Conservation (phyloP, 2,113 vertebrate genomes). For the Tachuris rubrigastra region DNA sequence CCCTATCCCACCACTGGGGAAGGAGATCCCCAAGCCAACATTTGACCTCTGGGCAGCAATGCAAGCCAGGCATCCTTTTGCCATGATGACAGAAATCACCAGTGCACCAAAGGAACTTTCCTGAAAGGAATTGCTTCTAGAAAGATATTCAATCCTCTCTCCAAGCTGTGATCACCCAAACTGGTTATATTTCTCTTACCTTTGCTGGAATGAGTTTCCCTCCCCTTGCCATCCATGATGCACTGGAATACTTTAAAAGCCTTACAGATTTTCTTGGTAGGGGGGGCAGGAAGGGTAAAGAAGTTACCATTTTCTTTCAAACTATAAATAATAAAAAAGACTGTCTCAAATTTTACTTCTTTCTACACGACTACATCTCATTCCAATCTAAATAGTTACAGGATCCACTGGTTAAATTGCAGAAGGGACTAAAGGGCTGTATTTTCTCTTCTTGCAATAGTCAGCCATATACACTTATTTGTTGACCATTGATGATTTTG, state of each 20-base stretch:
- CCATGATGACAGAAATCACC: slow-evolving; percentile 34
- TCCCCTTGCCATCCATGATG: not conserved
- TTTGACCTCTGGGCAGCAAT: slow-evolving; percentile 49
- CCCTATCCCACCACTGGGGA: not conserved
- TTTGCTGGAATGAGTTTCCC: not conserved
- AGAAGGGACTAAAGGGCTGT: not conserved
- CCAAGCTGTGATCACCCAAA: not conserved
- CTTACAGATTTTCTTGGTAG: rapidly evolving
- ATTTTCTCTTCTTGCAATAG: not conserved
- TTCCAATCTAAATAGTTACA: not conserved
- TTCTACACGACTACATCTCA: not conserved
- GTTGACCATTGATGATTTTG: slow-evolving; percentile 33
- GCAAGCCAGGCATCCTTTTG: slow-evolving; percentile 52
- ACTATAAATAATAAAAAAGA: not conserved
- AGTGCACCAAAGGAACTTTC: not conserved
- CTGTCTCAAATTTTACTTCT: not conserved
- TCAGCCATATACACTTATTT: not conserved
- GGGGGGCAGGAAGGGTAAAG: not conserved
- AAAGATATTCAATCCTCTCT: not conserved
- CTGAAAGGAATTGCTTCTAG: not conserved
- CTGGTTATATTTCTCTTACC: not conserved
- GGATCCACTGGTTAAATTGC: not conserved
- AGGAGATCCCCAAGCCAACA: slow-evolving; percentile 74
- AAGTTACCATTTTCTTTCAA: not conserved
- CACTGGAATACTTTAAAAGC: not conserved